Base-by-base conservation (phyloP, 1,140 invertebrate species). In the Neotoxoptera formosana region DNA sequence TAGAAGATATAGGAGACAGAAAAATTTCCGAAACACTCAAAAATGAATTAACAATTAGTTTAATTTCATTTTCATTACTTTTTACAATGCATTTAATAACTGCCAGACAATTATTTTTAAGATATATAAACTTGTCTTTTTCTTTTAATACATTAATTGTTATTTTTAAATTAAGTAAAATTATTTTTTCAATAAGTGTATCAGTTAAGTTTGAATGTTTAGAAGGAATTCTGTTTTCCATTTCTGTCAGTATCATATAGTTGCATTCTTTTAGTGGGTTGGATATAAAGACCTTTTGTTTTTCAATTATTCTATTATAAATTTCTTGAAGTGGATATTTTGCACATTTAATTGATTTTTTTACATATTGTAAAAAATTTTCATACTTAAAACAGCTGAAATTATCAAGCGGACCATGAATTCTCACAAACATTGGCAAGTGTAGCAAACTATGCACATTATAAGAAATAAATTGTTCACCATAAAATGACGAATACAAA, bases 381-480 rank as follows among this genome's bases (percentile, higher is more conserved):
- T 67, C 60, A 30, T 67, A 67, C 1, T 89, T 89, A 34, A 89
- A 89, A 51, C 87, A 89, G 3, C 48, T 34, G 9, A 89, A 89
- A 53, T 53, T 89, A n/a, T 89, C 87, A 30, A 89, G n/a, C 4
- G 87, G 30, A 51, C 87, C 87, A 34, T 89, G 48, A 89, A 36
- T 51, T n/a, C 23, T 34, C 1, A 89, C 87, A 89, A 48, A 89
- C 87, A 48, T 89, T 47, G 45, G 47, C n/a, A n/a, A n/a, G n/a
- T 89, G 87, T n/a, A 89, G 7, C n/a, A 89, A 89, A 51, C 87
- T 89, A 89, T 89, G 87, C 30, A 89, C 87, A 89, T 89, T 89
- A 89, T 81, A 89, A 17, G 87, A 51, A 34, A 53, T 21, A 0
- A 53, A 34, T 20, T 56, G 87, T 51, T n/a, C 23, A 25, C 48